A percentile compares a stretch with the other conserved stretches of the same genome.
phyloP scores from a whole-genome alignment of 2,797 vertebrate genomes.

The Fistularia commersonii region DNA sequence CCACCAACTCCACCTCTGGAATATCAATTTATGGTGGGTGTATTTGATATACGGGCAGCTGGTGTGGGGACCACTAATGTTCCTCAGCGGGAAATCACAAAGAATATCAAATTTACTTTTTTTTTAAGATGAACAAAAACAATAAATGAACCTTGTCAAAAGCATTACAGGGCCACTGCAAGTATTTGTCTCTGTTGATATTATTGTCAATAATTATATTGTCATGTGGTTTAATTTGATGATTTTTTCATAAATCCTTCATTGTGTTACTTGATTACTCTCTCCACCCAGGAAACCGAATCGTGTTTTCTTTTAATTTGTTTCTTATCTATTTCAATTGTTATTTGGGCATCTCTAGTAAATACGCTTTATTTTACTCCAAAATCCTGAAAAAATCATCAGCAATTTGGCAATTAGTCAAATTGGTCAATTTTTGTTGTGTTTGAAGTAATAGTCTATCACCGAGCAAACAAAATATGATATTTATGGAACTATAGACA shows the following conservation, averaged over 20 bases:
- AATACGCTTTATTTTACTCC: too few relatives aligned
- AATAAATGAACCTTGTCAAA: too few relatives aligned
- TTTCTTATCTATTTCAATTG: neutral
- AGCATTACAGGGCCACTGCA: neutral
- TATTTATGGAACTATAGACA: too few relatives aligned
- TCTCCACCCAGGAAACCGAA: neutral
- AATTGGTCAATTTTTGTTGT: too few relatives aligned
- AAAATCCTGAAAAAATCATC: too few relatives aligned
- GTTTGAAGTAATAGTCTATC: too few relatives aligned
- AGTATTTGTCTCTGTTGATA: neutral
- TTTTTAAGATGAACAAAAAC: too few relatives aligned
- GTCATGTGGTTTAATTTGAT: neutral
- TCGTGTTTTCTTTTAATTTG: neutral
- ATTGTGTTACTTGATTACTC: neutral
- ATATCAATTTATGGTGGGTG: constrained; percentile 91
- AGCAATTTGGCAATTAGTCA: too few relatives aligned
- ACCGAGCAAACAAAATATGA: too few relatives aligned
- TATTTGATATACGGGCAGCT: neutral
- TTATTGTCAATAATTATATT: neutral
- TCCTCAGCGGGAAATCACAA: too few relatives aligned
- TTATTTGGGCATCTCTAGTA: neutral
- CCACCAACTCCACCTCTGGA: constrained; percentile 93
- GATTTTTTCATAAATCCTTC: neutral
- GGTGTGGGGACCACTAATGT: neutral
- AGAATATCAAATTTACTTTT: too few relatives aligned